Percentiles rank a stretch among this genome's conserved stretches.
Evolutionary conservation across 2,797 vertebrate species (phyloP).

Genomic region (Takifugu ocellatus): DNA sequence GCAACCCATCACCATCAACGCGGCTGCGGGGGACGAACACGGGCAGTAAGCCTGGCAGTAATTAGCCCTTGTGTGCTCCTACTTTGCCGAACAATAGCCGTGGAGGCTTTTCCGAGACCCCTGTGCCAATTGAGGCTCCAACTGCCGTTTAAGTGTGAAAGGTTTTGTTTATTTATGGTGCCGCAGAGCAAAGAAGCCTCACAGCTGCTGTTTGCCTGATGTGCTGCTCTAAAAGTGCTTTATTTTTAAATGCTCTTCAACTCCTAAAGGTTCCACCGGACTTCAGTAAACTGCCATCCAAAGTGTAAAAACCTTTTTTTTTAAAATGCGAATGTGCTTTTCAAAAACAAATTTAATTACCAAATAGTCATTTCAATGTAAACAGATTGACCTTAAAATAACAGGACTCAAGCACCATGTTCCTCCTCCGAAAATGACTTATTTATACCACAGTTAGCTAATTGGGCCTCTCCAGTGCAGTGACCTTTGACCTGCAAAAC

Average conservation of each 20-base stretch:
- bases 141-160: slow-evolving; percentile 17
- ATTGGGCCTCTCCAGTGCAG: too few relatives aligned
- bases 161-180: slow-evolving; percentile 29
- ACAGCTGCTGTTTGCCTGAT: slow-evolving; percentile 26
- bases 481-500: too few relatives aligned
- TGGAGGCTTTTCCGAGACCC: slow-evolving; percentile 3
- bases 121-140: slow-evolving; percentile 9
- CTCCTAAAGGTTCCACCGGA: slow-evolving; percentile 16
- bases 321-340: neutral
- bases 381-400: too few relatives aligned
- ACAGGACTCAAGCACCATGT: too few relatives aligned
- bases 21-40: slow-evolving; percentile 35
- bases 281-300: neutral
- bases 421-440: too few relatives aligned
- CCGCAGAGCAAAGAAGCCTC: slow-evolving; percentile 19
- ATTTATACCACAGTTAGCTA: neutral
- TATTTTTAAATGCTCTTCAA: slow-evolving; percentile 23
- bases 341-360: neutral
- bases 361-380: too few relatives aligned
- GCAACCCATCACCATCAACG: slow-evolving; percentile 89
- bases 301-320: neutral
- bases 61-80: slow-evolving; percentile 26
- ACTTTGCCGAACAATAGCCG: slow-evolving; percentile 28
- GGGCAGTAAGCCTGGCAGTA: slow-evolving; percentile 19
- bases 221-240: slow-evolving; percentile 20